Evolutionary conservation across 2,888 invertebrate species (phyloP).

Genomic region (Ametastegia equiseti): DNA sequence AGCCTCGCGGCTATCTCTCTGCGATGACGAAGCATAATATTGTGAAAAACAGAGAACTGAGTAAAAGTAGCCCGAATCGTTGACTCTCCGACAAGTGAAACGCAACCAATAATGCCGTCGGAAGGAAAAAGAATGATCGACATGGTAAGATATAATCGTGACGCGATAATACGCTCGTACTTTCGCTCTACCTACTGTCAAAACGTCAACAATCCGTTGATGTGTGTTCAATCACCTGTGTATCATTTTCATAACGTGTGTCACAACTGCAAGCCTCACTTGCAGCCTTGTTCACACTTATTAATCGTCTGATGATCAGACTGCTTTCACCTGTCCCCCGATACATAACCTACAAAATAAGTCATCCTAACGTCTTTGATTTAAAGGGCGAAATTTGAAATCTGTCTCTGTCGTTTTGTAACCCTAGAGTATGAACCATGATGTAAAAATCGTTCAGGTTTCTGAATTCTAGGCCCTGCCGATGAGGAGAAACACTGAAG

Average conservation of each 20-base stretch:
- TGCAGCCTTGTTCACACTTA: not conserved
- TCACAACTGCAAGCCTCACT: not conserved
- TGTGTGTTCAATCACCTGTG: not conserved
- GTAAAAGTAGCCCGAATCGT: not conserved
- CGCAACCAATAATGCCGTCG: conserved; percentile 23
- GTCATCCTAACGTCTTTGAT: no score
- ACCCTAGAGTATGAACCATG: no score
- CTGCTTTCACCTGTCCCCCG: not conserved
- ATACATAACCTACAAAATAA: not conserved
- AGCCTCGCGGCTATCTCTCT: not conserved
- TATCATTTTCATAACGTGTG: not conserved
- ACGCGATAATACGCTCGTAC: not conserved
- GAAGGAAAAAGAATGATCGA: conserved; percentile 46
- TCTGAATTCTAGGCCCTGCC: no score
- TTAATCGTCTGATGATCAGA: not conserved
- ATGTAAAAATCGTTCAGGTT: no score
- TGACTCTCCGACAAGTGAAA: not conserved
- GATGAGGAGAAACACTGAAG: no score
- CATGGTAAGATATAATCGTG: conserved; percentile 10
- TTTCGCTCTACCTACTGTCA: not conserved
- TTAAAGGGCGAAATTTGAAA: no score
- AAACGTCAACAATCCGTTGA: not conserved
- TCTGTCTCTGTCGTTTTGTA: no score
- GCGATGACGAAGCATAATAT: conserved; percentile 42
- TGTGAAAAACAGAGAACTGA: conserved; percentile 20